These are phyloP conservation scores for Sylvilagus floridanus DNA, from an alignment of 2,797 vertebrate genomes.

Conservation along the genomic window DNA sequence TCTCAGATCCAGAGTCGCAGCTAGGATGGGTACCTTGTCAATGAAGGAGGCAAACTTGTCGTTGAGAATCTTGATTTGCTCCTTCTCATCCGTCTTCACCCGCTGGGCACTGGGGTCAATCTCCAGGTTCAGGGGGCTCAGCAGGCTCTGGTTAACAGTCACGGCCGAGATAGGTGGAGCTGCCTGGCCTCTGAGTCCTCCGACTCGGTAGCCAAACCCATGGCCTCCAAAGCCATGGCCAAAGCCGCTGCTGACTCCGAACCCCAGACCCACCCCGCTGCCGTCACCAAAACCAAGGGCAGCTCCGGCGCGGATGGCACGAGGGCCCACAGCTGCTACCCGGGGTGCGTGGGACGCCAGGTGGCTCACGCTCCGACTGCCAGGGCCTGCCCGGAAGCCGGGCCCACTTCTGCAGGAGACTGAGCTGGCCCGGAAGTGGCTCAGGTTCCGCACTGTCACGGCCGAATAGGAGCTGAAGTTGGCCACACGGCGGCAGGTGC, in stretches of 20 bases:
- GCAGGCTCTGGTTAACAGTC: constrained; percentile 80
- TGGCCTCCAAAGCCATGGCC: constrained; percentile 79
- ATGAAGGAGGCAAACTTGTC: constrained; percentile 94
- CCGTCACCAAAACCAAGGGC: constrained; percentile 76
- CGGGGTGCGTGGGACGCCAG: constrained; percentile 62
- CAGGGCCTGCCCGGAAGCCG: constrained; percentile 64
- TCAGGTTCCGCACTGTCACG: constrained; percentile 29
- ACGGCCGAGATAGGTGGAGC: constrained; percentile 79
- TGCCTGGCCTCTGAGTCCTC: constrained; percentile 82
- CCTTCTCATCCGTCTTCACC: constrained; percentile 87
- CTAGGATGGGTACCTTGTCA: constrained; percentile 88
- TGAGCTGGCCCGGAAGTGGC: constrained; percentile 49
- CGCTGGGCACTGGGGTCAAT: constrained; percentile 82
- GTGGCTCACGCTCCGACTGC: constrained; percentile 69
- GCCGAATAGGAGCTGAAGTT: constrained; percentile 83
- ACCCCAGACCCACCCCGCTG: constrained; percentile 77
- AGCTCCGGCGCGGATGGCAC: constrained; percentile 80
- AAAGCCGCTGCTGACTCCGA: constrained; percentile 66
- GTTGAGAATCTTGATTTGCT: constrained; percentile 93
- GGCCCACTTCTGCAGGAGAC: constrained; percentile 65
- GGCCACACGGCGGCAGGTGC: constrained; percentile 63
- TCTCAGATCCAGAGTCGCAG: not conserved
- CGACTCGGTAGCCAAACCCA: constrained; percentile 84
- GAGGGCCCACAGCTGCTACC: constrained; percentile 76
- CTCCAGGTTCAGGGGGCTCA: constrained; percentile 82